phyloP scores from a whole-genome alignment of 2,113 vertebrate genomes.

The Amazona guildingii region DNA sequence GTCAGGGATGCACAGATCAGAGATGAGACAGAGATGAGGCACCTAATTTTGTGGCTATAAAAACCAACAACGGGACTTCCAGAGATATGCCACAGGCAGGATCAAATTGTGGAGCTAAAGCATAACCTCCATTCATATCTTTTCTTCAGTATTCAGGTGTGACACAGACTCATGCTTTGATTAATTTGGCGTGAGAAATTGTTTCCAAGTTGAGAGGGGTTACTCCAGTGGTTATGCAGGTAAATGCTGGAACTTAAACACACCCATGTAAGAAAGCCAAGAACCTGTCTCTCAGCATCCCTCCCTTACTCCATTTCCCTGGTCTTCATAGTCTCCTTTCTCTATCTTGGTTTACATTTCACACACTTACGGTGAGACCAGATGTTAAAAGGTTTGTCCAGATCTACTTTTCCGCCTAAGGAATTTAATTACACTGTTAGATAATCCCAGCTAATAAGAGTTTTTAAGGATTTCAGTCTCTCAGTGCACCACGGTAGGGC shows the following conservation, averaged over 20 bases:
- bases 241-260: neutral
- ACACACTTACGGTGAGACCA: neutral
- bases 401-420: neutral
- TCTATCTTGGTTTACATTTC: neutral
- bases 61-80: neutral
- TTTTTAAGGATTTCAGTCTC: neutral
- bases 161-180: neutral
- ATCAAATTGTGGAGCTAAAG: neutral
- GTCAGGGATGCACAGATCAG: neutral
- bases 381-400: neutral
- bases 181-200: neutral
- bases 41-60: neutral
- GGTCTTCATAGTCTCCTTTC: neutral
- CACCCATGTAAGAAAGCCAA: neutral
- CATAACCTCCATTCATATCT: neutral
- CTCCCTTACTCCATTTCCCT: neutral
- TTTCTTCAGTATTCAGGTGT: neutral
- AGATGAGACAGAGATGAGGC: neutral
- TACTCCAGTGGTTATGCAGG: neutral
- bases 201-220: neutral
- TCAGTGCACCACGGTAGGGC: neutral
- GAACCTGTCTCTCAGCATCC: neutral
- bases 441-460: neutral
- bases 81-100: neutral
- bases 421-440: neutral